These are phyloP conservation scores for Ophion costatus DNA, from an alignment of 2,888 invertebrate genomes.

Conservation along the genomic window DNA sequence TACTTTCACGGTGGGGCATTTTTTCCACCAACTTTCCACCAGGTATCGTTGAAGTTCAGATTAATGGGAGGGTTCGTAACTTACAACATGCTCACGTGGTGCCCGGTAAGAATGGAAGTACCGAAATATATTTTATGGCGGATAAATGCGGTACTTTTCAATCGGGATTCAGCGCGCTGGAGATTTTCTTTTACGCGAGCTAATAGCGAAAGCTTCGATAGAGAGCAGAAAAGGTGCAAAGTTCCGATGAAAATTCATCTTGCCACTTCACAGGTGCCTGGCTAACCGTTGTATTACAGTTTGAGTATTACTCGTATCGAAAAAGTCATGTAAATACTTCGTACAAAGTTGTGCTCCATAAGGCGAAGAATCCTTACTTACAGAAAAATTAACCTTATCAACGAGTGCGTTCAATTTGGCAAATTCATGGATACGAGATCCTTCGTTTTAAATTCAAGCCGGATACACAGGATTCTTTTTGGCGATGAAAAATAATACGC, in stretches of 20 bases:
- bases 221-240: not conserved
- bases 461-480: not conserved
- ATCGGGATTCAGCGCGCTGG: not conserved
- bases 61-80: not conserved
- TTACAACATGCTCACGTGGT: not conserved
- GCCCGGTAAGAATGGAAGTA: not conserved
- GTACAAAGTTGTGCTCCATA: not conserved
- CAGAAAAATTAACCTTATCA: not conserved
- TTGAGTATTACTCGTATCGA: not conserved
- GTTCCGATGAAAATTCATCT: not conserved
- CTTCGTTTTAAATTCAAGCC: not conserved
- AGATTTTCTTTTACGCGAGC: not conserved
- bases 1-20: not conserved
- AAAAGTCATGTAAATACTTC: slow-evolving; percentile 1
- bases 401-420: not conserved
- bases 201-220: not conserved
- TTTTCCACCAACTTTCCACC: not conserved
- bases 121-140: not conserved
- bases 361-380: not conserved
- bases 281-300: not conserved
- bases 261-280: not conserved
- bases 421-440: not conserved
- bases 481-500: not conserved
- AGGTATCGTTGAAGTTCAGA: not conserved
- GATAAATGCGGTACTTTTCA: not conserved